A percentile compares a stretch with the other conserved stretches of the same genome.
phyloP scores from a whole-genome alignment of 2,888 invertebrate species.

The Bugula neritina region DNA sequence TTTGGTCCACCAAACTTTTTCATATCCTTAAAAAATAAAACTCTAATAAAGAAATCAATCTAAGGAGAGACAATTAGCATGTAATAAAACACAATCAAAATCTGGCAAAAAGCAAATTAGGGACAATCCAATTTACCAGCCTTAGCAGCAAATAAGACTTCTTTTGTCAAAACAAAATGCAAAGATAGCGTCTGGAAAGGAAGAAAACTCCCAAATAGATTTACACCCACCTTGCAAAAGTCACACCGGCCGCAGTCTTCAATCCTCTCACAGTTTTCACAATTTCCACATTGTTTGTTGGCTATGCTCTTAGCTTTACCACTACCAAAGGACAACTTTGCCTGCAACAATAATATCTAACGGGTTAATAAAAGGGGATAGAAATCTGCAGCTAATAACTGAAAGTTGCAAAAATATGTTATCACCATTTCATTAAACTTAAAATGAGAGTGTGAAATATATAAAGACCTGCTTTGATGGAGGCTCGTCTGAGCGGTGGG shows the following conservation, averaged over 20 bases:
- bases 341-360: too few species aligned
- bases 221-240: slow-evolving; percentile 54
- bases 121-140: background rate
- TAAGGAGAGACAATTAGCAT: background rate
- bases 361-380: too few species aligned
- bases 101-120: slow-evolving; percentile 3
- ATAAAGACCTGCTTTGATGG: slow-evolving; percentile 28
- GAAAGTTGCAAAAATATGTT: too few species aligned
- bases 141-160: background rate
- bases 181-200: too few species aligned
- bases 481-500: background rate
- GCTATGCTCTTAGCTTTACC: background rate
- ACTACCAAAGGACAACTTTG: background rate
- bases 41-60: slow-evolving; percentile 20
- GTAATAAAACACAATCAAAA: background rate
- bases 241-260: slow-evolving; percentile 70
- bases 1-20: slow-evolving; percentile 57
- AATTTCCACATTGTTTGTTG: slow-evolving; percentile 42
- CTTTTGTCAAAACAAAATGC: background rate
- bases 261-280: slow-evolving; percentile 66
- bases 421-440: too few species aligned
- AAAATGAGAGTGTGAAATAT: too few species aligned
- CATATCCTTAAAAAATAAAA: slow-evolving; percentile 54
- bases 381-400: too few species aligned
- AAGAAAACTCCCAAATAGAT: too few species aligned